Evolutionary conservation across 1,140 invertebrate genomes (phyloP).

Genomic region (Steinernema feltiae): DNA sequence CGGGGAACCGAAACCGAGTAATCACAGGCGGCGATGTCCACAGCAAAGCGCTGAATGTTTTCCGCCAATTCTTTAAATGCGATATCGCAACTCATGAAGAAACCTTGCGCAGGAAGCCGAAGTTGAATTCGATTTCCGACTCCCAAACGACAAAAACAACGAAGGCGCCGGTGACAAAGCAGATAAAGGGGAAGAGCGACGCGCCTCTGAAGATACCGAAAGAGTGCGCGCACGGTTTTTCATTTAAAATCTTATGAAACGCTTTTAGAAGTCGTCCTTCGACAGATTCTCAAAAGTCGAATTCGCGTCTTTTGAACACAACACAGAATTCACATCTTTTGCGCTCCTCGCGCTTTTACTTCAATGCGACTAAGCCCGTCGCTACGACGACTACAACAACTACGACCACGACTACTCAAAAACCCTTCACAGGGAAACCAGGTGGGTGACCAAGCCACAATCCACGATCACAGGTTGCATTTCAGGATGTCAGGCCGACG

Average conservation of each 20-base stretch:
- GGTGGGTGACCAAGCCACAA: not conserved
- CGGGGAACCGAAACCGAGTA: not conserved
- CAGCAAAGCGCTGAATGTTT: not conserved
- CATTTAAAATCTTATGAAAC: no score
- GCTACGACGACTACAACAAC: constrained; percentile 17
- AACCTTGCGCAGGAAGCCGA: not conserved
- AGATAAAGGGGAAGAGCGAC: not conserved
- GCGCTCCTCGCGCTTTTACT: not conserved
- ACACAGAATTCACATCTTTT: no score
- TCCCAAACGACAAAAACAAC: not conserved
- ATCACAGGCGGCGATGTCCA: not conserved
- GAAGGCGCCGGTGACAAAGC: not conserved
- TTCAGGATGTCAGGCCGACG: constrained; percentile 22
- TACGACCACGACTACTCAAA: constrained; percentile 4
- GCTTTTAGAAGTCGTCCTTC: no score
- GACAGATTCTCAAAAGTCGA: no score
- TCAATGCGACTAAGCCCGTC: constrained; percentile 11
- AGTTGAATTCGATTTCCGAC: not conserved
- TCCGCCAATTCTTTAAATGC: not conserved
- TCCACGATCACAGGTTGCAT: not conserved
- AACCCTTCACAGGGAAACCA: constrained; percentile 8
- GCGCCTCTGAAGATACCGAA: not conserved
- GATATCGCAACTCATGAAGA: not conserved
- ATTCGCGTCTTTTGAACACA: no score
- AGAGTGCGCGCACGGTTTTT: not conserved